Evolutionary conservation across 2,113 vertebrate genomes (phyloP).

Genomic region (Atherinomorus stipes): DNA sequence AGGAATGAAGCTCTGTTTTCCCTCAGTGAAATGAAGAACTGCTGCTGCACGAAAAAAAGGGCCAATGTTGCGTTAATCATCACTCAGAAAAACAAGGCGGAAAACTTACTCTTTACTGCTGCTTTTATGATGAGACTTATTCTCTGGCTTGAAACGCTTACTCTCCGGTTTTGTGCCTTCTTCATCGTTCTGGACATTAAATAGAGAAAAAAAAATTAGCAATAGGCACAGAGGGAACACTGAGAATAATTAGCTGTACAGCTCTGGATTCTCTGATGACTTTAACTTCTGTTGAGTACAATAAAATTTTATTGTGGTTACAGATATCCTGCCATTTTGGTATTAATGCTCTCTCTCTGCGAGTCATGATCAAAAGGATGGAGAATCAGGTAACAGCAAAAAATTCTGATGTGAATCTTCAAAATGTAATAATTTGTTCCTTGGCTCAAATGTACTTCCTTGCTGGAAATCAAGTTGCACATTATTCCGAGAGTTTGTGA

Average conservation of each 20-base stretch:
- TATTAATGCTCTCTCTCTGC: neutral
- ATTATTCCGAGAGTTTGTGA: conserved; percentile 6
- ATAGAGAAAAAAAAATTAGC: neutral
- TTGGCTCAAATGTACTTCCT: conserved; percentile 25
- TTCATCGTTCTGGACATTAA: conserved; percentile 87
- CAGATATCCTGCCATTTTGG: neutral
- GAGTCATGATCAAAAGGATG: conserved; percentile 10
- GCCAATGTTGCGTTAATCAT: conserved; percentile 13
- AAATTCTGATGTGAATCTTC: conserved; percentile 28
- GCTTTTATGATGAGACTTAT: conserved; percentile 92
- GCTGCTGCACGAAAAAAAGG: neutral
- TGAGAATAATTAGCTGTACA: neutral
- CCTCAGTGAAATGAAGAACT: conserved; percentile 15
- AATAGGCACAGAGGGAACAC: neutral
- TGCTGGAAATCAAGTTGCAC: conserved; percentile 11
- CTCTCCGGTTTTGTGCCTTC: conserved; percentile 89
- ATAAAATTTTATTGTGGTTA: neutral
- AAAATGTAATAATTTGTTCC: conserved; percentile 34
- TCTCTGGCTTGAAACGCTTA: conserved; percentile 93
- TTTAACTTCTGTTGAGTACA: neutral
- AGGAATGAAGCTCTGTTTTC: neutral
- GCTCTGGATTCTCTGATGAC: neutral
- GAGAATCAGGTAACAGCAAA: conserved; percentile 8
- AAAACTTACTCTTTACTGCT: conserved; percentile 93
- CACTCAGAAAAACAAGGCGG: neutral